Evolutionary conservation across 1,140 invertebrate species (phyloP).

Genomic region (Tetraneura akinire): DNA sequence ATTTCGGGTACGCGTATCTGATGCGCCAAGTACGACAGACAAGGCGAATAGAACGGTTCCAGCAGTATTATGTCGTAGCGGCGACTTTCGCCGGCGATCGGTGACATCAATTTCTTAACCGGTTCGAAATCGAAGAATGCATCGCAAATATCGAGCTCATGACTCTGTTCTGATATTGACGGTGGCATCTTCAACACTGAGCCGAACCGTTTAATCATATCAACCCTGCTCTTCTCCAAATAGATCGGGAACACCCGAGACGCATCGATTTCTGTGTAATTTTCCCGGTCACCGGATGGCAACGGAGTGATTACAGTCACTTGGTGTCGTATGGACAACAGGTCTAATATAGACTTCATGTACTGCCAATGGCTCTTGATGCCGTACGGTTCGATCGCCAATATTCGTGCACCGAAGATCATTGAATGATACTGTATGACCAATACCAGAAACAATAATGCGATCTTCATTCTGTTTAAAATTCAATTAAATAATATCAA

Average conservation of each 20-base stretch:
- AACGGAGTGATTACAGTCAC: conserved; percentile 55
- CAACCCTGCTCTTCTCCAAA: not conserved
- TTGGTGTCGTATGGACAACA: conserved; percentile 57
- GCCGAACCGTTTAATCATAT: not conserved
- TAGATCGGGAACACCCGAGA: not conserved
- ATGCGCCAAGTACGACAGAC: conserved; percentile 57
- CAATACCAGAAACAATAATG: too few species aligned
- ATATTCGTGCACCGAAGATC: conserved; percentile 41
- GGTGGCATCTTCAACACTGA: not conserved
- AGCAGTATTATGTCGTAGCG: conserved; percentile 54
- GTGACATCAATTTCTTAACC: not conserved
- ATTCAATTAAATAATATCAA: too few species aligned
- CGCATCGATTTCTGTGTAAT: conserved; percentile 19
- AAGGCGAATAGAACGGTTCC: conserved; percentile 54
- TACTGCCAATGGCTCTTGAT: conserved; percentile 58
- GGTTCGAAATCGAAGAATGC: not conserved
- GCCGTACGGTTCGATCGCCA: conserved; percentile 55
- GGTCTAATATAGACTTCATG: conserved; percentile 57
- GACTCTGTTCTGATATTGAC: not conserved
- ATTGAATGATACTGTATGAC: not conserved
- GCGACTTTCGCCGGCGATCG: too few species aligned
- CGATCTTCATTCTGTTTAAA: too few species aligned
- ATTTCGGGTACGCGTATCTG: conserved; percentile 59
- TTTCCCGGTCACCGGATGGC: not conserved
- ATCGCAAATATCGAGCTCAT: conserved; percentile 27